Evolutionary conservation across 2,797 vertebrate genomes (phyloP).

Genomic region (Poecilia gillii): DNA sequence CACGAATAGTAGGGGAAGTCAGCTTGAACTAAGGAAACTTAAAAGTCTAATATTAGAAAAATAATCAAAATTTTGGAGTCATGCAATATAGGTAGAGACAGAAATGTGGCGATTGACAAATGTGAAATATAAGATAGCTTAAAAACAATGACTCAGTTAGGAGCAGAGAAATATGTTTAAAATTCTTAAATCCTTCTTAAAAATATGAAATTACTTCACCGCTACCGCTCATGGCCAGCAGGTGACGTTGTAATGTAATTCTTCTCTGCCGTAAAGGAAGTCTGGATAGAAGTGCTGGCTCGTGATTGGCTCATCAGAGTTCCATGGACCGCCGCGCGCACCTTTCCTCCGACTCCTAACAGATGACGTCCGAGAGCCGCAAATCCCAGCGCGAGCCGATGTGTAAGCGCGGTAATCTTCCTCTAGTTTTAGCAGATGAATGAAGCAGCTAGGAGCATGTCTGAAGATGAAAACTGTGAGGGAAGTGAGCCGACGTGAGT

Average conservation of each 20-base stretch:
- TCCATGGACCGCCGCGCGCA: background rate
- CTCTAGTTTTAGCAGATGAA: too few species aligned
- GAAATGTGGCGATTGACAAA: background rate
- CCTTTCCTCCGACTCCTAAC: background rate
- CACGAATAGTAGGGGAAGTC: background rate
- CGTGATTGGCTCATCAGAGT: background rate
- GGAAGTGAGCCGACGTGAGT: conserved; percentile 33
- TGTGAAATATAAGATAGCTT: background rate
- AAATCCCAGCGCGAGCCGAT: background rate
- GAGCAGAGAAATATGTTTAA: background rate
- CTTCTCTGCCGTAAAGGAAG: background rate
- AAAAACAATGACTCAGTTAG: background rate
- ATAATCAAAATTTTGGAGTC: background rate
- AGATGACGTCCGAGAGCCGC: background rate
- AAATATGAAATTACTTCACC: background rate
- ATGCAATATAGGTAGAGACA: background rate
- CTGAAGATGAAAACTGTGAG: background rate
- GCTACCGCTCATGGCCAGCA: background rate
- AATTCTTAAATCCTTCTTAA: background rate
- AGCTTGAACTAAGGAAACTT: background rate
- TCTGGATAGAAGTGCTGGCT: background rate
- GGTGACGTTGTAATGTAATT: background rate
- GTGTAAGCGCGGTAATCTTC: background rate
- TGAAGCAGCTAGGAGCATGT: background rate
- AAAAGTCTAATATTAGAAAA: background rate